Conservation (phyloP, 2,797 vertebrate species). For the Sebastes glaucus region DNA sequence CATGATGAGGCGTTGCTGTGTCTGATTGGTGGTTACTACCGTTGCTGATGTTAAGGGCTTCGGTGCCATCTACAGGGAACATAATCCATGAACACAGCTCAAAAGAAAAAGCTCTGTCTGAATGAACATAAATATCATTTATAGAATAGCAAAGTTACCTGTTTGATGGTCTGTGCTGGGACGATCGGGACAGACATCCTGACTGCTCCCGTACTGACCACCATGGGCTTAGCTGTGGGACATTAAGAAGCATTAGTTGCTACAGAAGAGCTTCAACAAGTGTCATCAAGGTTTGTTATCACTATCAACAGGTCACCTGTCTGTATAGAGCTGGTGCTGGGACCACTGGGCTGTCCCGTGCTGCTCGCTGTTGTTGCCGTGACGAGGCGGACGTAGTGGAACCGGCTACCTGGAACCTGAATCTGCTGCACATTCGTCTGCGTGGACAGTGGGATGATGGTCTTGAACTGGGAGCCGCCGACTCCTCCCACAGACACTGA, state of each 20-base stretch:
- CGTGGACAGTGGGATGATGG: conserved; percentile 94
- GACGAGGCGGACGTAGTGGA: conserved; percentile 97
- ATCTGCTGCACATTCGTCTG: conserved; percentile 97
- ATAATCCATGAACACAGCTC: not conserved
- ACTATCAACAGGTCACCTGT: conserved; percentile 82
- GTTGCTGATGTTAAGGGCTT: conserved; percentile 89
- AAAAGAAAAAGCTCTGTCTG: not conserved
- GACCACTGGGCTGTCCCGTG: conserved; percentile 82
- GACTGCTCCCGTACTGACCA: conserved; percentile 89
- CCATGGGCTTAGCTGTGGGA: conserved; percentile 90
- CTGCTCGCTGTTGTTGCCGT: conserved; percentile 91
- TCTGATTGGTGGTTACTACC: conserved; percentile 90
- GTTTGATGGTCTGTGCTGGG: conserved; percentile 92
- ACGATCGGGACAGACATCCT: conserved; percentile 97
- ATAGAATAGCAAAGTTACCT: conserved; percentile 77
- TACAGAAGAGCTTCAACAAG: not conserved
- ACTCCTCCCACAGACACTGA: conserved; percentile 91
- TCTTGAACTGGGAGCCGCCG: conserved; percentile 92
- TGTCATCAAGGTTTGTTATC: not conserved
- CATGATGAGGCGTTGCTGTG: conserved; percentile 97
- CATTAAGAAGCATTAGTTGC: not conserved
- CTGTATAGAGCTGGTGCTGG: conserved; percentile 91
- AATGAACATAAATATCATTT: not conserved
- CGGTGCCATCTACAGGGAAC: conserved; percentile 85
- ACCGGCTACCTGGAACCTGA: conserved; percentile 97